Conservation (phyloP, 2,113 vertebrate species). For the Grammomys dolichurus region DNA sequence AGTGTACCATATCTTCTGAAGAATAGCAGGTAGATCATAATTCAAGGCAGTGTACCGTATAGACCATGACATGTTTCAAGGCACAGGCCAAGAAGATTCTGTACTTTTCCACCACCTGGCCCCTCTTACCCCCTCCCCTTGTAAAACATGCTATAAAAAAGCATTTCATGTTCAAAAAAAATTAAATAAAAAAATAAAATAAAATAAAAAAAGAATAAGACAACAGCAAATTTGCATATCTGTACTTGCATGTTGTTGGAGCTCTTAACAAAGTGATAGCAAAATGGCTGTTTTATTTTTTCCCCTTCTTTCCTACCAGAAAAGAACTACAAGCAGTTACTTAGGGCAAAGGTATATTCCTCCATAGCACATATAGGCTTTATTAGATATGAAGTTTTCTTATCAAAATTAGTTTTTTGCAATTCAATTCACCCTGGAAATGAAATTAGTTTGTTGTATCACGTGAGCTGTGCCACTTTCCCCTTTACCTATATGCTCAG, state of each 20-base stretch:
- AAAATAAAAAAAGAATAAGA: neutral
- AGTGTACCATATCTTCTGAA: too few relatives aligned
- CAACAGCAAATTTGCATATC: conserved; percentile 70
- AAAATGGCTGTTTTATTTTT: neutral
- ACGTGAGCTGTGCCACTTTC: conserved; percentile 65
- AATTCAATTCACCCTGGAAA: conserved; percentile 79
- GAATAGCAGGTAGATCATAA: too few relatives aligned
- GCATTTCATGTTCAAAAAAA: too few relatives aligned
- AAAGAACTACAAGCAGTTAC: conserved; percentile 51
- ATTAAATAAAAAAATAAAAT: too few relatives aligned
- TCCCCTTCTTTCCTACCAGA: neutral
- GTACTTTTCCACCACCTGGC: too few relatives aligned
- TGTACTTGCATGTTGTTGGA: neutral
- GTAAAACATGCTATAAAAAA: too few relatives aligned
- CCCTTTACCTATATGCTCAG: conserved; percentile 60
- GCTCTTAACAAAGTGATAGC: neutral
- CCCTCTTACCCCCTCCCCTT: too few relatives aligned
- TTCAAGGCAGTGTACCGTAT: too few relatives aligned
- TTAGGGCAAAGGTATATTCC: conserved; percentile 71
- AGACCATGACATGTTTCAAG: too few relatives aligned
- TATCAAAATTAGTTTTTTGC: conserved; percentile 83
- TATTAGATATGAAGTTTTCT: conserved; percentile 83
- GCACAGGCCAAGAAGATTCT: too few relatives aligned
- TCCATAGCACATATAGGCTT: conserved; percentile 83
- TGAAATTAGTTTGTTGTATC: conserved; percentile 79